Base-by-base conservation (phyloP, 37 sponge, comb jelly and placozoan species). In the Amphimedon queenslandica region DNA sequence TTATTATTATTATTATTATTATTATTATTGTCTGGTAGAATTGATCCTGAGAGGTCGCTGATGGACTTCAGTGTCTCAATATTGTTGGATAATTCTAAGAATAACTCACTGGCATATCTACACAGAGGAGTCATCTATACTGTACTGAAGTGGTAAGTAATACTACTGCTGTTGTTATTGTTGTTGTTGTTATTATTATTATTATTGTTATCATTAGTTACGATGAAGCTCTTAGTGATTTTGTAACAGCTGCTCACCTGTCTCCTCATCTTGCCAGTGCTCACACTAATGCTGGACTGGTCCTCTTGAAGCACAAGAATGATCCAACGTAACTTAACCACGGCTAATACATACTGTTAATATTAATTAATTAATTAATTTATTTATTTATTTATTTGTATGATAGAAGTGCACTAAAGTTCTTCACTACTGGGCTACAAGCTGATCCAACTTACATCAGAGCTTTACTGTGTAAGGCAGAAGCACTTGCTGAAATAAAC, bases 71-170 rank as follows among this genome's bases (percentile, higher is more conserved):
- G 94, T 58, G 70, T 71, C 6, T 80, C 94, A 4, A 58, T 96
- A 0, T 72, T 96, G 4, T 67, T 96, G 55, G 83, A 93, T 58
- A 67, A 75, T 66, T 74, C 80, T 21, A 47, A 18, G 24, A 56
- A 34, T 0, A 82, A 88, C 41, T 69, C 74, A 21, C 24, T 33
- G 66, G 76, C 82, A 16, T 81, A 57, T 42, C 56, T 91, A 4
- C 88, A 95, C 42, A 73, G 96, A 23, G 96, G 92, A 6, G 61
- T 91, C 3, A 42, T 95, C 58, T 95, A 95, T 57, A 55, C 92
- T 20, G 70, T 74, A 21, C 61, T 91, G 64, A 72, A 81, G 28
- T 75, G 87, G 96, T 94, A 42, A 53, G 80, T 10, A 37, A 2
- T 8, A 1, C 4, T 23, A 5, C 1, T 4, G 32, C 23, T 53